These are phyloP conservation scores for Tiaroga cobitis DNA, from an alignment of 2,797 vertebrate species.

Conservation along the genomic window DNA sequence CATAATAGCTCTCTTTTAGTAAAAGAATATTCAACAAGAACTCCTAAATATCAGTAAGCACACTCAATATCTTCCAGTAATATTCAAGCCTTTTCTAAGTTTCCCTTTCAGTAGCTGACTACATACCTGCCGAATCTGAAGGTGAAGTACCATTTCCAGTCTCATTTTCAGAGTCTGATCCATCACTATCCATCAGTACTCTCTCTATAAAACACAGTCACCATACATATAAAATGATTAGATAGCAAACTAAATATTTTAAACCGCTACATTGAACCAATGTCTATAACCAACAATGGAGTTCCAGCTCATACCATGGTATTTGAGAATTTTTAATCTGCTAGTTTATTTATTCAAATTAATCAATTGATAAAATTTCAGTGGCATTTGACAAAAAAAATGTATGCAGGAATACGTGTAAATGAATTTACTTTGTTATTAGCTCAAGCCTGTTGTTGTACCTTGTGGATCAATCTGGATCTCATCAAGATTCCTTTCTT, in stretches of 20 bases:
- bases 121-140: neutral
- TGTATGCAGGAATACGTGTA: too few species aligned
- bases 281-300: neutral
- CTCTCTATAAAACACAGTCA: neutral
- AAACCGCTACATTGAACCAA: neutral
- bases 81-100: neutral
- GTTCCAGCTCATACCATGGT: neutral
- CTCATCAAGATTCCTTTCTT: constrained; percentile 14
- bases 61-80: neutral
- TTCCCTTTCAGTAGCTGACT: neutral
- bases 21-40: neutral
- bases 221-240: neutral
- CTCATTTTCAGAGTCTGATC: neutral
- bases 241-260: neutral
- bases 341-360: neutral
- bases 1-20: neutral
- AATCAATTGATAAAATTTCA: too few species aligned
- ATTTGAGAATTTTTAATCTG: neutral
- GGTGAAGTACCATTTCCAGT: neutral
- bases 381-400: too few species aligned
- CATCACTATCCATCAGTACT: constrained; percentile 2
- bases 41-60: neutral
- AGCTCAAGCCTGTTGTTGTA: neutral
- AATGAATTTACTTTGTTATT: too few species aligned
- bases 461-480: constrained; percentile 34